These are phyloP conservation scores for Brachyrhaphis roseni DNA, from an alignment of 2,797 vertebrate genomes.

Conservation along the genomic window DNA sequence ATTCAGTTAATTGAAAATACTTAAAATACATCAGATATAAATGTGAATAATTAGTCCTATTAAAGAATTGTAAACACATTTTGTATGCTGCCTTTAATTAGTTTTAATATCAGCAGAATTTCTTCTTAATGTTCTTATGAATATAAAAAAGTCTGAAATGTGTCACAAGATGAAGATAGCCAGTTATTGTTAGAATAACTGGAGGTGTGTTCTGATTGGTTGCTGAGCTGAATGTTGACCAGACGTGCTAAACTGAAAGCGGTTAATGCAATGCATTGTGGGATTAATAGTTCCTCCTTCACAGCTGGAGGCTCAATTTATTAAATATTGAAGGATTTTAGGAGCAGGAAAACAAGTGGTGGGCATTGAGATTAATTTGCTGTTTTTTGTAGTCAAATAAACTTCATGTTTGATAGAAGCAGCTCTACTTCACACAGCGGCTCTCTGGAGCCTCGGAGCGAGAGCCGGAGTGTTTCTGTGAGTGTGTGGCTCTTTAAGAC, in stretches of 20 bases:
- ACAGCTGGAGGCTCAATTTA: too few relatives aligned
- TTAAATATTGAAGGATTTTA: conserved; percentile 8
- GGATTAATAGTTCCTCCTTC: too few relatives aligned
- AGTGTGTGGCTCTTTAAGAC: conserved; percentile 6
- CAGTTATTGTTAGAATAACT: neutral
- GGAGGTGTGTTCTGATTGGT: neutral
- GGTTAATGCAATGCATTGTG: too few relatives aligned
- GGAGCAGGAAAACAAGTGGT: neutral
- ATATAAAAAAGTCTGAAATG: neutral
- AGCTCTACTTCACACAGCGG: conserved; percentile 51
- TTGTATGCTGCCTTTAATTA: neutral
- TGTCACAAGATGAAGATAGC: neutral
- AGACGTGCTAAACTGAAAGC: neutral
- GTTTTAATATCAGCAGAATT: neutral
- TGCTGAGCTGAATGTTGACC: neutral
- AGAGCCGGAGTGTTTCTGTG: conserved; percentile 11
- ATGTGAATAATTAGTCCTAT: neutral
- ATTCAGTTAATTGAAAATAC: neutral
- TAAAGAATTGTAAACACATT: neutral
- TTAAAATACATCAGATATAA: neutral
- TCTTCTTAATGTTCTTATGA: neutral
- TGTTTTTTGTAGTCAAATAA: conserved; percentile 47
- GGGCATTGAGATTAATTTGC: conserved; percentile 21
- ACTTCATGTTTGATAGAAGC: conserved; percentile 60
- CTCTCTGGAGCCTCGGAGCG: conserved; percentile 29